Percentiles rank a stretch among this genome's conserved stretches.
Conservation (phyloP, 2,888 invertebrate genomes). For the Seladonia tumulorum region DNA sequence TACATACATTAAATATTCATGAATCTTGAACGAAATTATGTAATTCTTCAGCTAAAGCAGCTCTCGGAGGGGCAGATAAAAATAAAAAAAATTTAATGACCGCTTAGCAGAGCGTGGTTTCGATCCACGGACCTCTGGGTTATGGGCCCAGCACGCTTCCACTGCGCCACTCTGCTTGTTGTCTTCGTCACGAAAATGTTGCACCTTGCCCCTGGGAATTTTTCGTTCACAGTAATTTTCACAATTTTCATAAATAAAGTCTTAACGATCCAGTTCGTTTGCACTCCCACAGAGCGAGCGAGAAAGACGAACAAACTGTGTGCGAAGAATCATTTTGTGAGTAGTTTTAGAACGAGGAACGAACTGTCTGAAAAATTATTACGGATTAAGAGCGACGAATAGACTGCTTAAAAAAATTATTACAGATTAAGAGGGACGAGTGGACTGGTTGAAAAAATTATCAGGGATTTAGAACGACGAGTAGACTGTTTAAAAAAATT, state of each 20-base stretch:
- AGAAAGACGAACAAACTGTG: neutral
- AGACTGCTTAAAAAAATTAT: no score
- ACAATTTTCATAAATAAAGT: neutral
- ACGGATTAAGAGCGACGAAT: no score
- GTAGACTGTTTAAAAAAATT: no score
- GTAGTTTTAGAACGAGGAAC: neutral
- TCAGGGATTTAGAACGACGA: no score
- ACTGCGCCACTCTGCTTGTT: slow-evolving; percentile 80
- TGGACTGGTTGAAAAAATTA: no score
- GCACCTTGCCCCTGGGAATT: neutral
- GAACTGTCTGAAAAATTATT: neutral
- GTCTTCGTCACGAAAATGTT: neutral
- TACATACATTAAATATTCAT: neutral
- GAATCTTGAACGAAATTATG: slow-evolving; percentile 2
- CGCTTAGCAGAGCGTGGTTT: slow-evolving; percentile 78
- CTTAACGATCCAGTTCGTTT: neutral
- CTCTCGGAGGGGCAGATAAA: slow-evolving; percentile 27
- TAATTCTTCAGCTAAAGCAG: neutral
- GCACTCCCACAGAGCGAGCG: neutral
- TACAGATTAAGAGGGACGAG: no score
- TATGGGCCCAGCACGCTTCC: slow-evolving; percentile 82
- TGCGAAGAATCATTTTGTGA: neutral
- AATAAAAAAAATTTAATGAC: slow-evolving; percentile 17
- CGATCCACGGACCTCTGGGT: slow-evolving; percentile 81
- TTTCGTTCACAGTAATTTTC: neutral